Evolutionary conservation across 2,113 vertebrate species (phyloP), one percentile per base, ranked within the genome.

Genomic region (Melanerpes formicivorus): DNA sequence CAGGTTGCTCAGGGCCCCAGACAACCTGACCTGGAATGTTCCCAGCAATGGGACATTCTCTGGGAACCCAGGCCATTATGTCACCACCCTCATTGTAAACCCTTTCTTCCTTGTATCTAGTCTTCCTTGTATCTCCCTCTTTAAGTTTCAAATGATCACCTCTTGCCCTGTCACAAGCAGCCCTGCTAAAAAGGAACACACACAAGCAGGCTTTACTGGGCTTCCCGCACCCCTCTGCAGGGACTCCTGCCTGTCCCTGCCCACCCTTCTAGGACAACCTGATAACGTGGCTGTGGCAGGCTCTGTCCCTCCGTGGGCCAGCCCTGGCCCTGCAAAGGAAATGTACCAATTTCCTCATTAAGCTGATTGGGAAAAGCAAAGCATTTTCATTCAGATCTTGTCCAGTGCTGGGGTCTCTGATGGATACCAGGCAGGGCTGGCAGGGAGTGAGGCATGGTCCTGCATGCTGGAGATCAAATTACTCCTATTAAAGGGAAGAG

Each of bases 261-360:
- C 30, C 21, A 21, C 21, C 40, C 21, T 63, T 40, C 54, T 56
- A 12, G 17, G 12, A 50, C 3, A 79, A 22, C 59, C 66, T 7
- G 2, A 9, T 3, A 1, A 1, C 1, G 1, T 0, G 19, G 18
- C 90, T 2, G 23, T 15, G 37, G 63, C 84, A 84, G 70, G 59
- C 42, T 88, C 26, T 1, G 4, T 73, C 63, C 56, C 6, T 0
- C 56, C 14, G 3, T 0, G 0, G 84, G 21, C 69, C 66, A 78
- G 52, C 34, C 83, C 64, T n/a, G 5, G 37, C 74, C 55, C 73
- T n/a, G 64, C 65, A 48, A 66, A 92, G 88, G 84, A 95, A 93
- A 90, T 72, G 81, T 71, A 48, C 77, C 75, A 66, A 87, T 97
- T 96, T 97, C 85, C 93, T 96, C 66, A 73, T 96, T 96, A 96